Base-by-base conservation (phyloP, 2,888 invertebrate species). In the Nomada ruficornis region DNA sequence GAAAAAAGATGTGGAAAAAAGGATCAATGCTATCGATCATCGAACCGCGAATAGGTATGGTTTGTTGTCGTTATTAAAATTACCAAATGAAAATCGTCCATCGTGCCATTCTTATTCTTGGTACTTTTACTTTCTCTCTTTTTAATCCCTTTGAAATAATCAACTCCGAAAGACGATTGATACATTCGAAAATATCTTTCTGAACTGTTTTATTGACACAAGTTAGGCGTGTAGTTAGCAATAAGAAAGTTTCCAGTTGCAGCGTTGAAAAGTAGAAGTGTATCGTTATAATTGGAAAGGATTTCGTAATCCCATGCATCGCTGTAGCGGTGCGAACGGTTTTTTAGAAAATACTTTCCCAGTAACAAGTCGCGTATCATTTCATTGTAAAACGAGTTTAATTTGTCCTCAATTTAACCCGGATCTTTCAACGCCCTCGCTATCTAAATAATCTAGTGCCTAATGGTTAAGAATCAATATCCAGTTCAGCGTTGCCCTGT, bases 261-360 rank as follows among this genome's bases (percentile, higher is more conserved):
- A n/a, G 15, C n/a, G 13, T 20, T 1, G n/a, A 15, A 64, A 64
- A 64, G 64, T 64, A 64, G 50, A 64, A 50, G 64, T 18, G 50
- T 20, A 5, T 64, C 13, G 50, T 64, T 42, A 62, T 11, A 42
- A 62, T 42, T 42, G 42, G 3, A 2, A 9, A 10, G 20, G 60
- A 15, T 64, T 64, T 64, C 64, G n/a, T 50, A 64, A 64, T 11
- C 26, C 11, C 4, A n/a, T 11, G 42, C 20, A 42, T 36, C 36
- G 36, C 4, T 13, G 0, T 13, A 29, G 18, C 18, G 18, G 10
- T 26, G 64, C 11, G 64, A 29, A 50, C 47, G 64, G 26, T 64
- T 64, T 5, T 7, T 4, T 11, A 50, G 50, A 5, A 29, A 7
- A 47, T 63, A 57, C 23, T 20, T 57, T 23, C 20, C 10, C 23